Evolutionary conservation across 2,888 invertebrate genomes (phyloP).

Genomic region (Dynastes grantii): DNA sequence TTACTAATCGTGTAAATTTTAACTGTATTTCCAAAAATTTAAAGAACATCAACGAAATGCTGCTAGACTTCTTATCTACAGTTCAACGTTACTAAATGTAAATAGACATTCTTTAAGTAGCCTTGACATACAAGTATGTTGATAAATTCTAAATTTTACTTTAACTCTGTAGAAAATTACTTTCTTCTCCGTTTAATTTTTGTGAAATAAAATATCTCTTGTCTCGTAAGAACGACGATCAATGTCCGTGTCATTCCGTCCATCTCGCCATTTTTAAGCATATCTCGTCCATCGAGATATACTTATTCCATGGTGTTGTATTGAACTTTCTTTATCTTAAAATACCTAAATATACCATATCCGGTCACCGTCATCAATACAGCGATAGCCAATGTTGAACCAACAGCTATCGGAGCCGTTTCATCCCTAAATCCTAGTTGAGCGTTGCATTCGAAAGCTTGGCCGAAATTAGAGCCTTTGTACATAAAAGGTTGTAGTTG

Average conservation of each 20-base stretch:
- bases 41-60: conserved; percentile 5
- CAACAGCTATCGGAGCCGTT: conserved; percentile 88
- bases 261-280: neutral
- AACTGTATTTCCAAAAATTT: neutral
- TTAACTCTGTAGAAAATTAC: conserved; percentile 26
- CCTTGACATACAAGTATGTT: conserved; percentile 14
- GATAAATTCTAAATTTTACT: neutral
- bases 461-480: conserved; percentile 82
- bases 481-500: conserved; percentile 92
- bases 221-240: neutral
- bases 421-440: conserved; percentile 80
- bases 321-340: conserved; percentile 92
- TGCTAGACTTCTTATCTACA: neutral
- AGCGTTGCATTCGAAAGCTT: conserved; percentile 79
- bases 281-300: neutral
- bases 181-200: conserved; percentile 14
- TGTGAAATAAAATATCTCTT: conserved; percentile 5
- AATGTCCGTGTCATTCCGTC: neutral
- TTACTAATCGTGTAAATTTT: conserved; percentile 6
- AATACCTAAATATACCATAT: conserved; percentile 89
- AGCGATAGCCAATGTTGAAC: conserved; percentile 87
- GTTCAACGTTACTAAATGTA: conserved; percentile 4
- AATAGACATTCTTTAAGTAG: conserved; percentile 30
- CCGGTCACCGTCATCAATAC: conserved; percentile 87
- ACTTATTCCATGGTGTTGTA: conserved; percentile 92